Evolutionary conservation across 2,888 invertebrate species (phyloP).

Genomic region (Troides aeacus): DNA sequence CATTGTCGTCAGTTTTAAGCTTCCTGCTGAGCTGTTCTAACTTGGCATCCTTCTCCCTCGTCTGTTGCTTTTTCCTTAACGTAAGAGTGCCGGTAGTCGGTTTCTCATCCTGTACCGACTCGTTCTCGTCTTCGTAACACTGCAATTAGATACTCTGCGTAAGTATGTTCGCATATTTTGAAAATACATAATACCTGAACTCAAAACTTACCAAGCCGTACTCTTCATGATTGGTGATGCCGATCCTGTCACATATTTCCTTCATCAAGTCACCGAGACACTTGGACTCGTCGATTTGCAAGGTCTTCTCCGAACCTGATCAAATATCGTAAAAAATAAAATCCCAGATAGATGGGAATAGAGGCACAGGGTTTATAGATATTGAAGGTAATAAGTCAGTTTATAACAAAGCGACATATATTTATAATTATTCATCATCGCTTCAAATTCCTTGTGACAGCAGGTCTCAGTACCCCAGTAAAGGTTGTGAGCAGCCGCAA

Average conservation of each 20-base stretch:
- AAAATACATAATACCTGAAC: neutral
- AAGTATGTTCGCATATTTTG: too few relatives aligned
- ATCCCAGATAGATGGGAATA: too few relatives aligned
- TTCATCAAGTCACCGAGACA: constrained; percentile 97
- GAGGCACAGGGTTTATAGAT: too few relatives aligned
- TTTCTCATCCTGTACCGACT: constrained; percentile 84
- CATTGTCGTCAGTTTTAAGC: constrained; percentile 98
- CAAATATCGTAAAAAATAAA: too few relatives aligned
- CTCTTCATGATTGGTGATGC: constrained; percentile 98
- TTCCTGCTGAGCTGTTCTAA: constrained; percentile 97
- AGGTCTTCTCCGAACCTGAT: constrained; percentile 91
- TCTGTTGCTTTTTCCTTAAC: constrained; percentile 84
- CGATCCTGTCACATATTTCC: constrained; percentile 97
- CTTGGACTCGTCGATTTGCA: constrained; percentile 97
- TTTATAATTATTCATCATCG: too few relatives aligned
- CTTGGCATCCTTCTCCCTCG: constrained; percentile 90
- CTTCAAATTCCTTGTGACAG: too few relatives aligned
- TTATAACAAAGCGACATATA: too few relatives aligned
- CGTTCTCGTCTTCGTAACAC: constrained; percentile 88
- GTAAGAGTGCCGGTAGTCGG: constrained; percentile 90
- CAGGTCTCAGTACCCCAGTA: too few relatives aligned
- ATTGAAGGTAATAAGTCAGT: too few relatives aligned
- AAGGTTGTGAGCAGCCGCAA: too few relatives aligned
- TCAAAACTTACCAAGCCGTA: constrained; percentile 83
- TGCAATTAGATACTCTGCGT: constrained; percentile 19